Conservation (phyloP, 92 coral and sea anemone species). For the Palythoa caribaeorum region DNA sequence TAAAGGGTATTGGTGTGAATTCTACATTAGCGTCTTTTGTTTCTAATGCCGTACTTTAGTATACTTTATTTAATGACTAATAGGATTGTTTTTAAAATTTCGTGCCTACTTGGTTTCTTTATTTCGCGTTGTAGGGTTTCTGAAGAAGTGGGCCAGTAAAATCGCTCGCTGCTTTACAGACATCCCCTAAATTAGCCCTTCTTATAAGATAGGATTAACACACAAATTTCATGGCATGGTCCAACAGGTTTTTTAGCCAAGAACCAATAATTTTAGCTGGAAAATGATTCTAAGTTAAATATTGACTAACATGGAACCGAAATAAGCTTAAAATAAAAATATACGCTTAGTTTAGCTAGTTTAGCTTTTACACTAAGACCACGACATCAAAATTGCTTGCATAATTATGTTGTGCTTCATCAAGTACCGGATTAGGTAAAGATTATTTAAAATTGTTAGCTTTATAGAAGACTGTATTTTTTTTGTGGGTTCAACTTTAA, state of each 20-base stretch:
- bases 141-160: slow-evolving; percentile 4
- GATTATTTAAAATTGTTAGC: neutral
- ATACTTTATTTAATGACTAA: slow-evolving; percentile 19
- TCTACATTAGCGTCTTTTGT: slow-evolving; percentile 24
- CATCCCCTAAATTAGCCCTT: slow-evolving; percentile 29
- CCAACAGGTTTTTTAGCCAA: neutral
- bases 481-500: too few species aligned
- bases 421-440: neutral
- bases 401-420: neutral
- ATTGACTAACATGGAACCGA: neutral
- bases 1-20: slow-evolving; percentile 27
- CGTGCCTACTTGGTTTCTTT: slow-evolving; percentile 44
- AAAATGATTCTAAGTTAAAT: neutral
- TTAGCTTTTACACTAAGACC: neutral
- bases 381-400: neutral
- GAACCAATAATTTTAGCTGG: neutral
- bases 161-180: slow-evolving; percentile 23
- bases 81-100: slow-evolving; percentile 30
- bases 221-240: slow-evolving; percentile 21
- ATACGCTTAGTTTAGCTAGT: neutral
- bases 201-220: slow-evolving; percentile 34
- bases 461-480: neutral
- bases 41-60: slow-evolving; percentile 10
- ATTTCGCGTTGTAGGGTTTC: slow-evolving; percentile 32
- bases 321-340: neutral